These are phyloP conservation scores for Perca fluviatilis DNA, from an alignment of 2,113 vertebrate species.

Conservation along the genomic window DNA sequence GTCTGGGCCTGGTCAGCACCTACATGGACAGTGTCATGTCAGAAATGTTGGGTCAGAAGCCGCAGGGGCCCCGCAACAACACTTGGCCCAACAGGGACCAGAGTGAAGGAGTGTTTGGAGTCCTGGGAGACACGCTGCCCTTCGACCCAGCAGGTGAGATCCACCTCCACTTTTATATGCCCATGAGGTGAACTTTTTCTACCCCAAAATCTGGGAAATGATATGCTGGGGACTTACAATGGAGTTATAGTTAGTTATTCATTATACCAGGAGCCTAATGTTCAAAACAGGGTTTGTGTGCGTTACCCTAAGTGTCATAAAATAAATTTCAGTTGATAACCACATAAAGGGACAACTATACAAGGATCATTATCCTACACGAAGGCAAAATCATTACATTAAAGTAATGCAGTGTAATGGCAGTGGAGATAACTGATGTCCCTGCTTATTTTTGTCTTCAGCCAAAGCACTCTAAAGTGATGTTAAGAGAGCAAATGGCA, in stretches of 20 bases:
- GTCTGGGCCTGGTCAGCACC: conserved; percentile 96
- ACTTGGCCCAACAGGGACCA: conserved; percentile 99
- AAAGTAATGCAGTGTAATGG: not conserved
- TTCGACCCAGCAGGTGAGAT: conserved; percentile 96
- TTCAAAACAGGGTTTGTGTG: conserved; percentile 5
- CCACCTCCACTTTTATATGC: not conserved
- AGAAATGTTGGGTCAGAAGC: conserved; percentile 97
- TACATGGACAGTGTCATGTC: conserved; percentile 98
- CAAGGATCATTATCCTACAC: conserved; percentile 4
- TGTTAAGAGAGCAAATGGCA: not conserved
- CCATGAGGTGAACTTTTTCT: not conserved
- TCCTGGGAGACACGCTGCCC: conserved; percentile 94
- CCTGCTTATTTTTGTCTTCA: not conserved
- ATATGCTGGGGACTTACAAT: conserved; percentile 2
- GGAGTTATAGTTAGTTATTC: conserved; percentile 16
- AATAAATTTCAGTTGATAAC: conserved; percentile 15
- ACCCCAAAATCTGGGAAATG: too few species aligned
- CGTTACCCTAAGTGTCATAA: conserved; percentile 7
- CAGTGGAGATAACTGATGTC: not conserved
- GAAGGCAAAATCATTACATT: not conserved
- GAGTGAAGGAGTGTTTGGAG: conserved; percentile 94
- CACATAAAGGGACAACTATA: not conserved
- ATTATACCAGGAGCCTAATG: conserved; percentile 16
- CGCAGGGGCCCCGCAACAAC: conserved; percentile 96
- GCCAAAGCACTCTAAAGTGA: not conserved